Base-by-base conservation (phyloP, 2,888 invertebrate genomes). In the Argyresthia albistria region DNA sequence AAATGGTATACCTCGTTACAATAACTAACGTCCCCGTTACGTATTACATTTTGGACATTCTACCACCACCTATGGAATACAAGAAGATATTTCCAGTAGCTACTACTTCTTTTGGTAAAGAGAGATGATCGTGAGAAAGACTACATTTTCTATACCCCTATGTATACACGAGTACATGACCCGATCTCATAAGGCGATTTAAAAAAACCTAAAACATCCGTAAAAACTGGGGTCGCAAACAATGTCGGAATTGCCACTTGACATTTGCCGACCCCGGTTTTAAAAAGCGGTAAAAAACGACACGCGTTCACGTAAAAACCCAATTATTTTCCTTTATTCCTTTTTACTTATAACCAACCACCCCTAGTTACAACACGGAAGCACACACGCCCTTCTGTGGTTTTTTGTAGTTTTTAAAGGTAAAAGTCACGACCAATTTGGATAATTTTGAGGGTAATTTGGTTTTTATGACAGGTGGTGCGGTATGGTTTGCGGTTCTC, bases 301-400 rank as follows among this genome's bases (percentile, higher is more conserved):
- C 83, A 84, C 86, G 81, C 80, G 83, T 76, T 57, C 60, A 58
- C 66, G 75, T 84, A 84, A 70, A 80, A 84, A 82, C 69, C 48
- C 58, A 64, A 76, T 78, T 74, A 70, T 76, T 74, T 74, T 73
- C 69, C 25, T 25, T 73, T 73, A 58, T 68, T 74, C 64, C 66
- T 76, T 82, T 82, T 83, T 79, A 75, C n/a, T 48, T 15, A 15
- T 14, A 12, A 14, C 48, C 35, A 48, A n/a, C 25, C 6, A 4
- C 25, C 25, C 25, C 25, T 25, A 48, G 50, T 43, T 42, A 42
- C 42, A 42, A 42, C 25, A 15, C 8, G 25, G 16, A n/a, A 25
- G 50, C 50, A 43, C 39, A 25, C 25, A 36, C 50, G 50, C 50
- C 43, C 43, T 50, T 50, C n/a, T 43, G 42, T n/a, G 50, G 42